Percentiles rank a stretch among this genome's conserved stretches.
These are phyloP conservation scores for Lycia hirtaria DNA, from an alignment of 2,888 invertebrate genomes.

Conservation along the genomic window DNA sequence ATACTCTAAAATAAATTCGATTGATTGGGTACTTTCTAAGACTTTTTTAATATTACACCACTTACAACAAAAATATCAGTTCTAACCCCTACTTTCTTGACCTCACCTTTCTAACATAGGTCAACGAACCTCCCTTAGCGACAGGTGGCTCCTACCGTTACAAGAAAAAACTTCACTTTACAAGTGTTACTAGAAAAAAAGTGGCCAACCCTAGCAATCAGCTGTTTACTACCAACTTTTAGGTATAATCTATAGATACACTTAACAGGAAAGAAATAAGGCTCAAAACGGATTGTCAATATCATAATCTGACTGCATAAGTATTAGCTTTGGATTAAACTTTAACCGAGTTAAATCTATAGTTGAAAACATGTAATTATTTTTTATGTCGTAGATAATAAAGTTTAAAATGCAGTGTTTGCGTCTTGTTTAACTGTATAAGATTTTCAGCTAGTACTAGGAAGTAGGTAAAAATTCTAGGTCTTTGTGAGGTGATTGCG, in stretches of 20 bases:
- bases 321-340: neutral
- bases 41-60: neutral
- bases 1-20: too few species aligned
- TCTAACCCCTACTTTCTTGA: slow-evolving; percentile 15
- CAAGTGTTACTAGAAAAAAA: slow-evolving; percentile 8
- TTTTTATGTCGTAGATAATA: neutral
- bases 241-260: too few species aligned
- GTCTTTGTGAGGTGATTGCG: slow-evolving; percentile 6
- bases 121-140: slow-evolving; percentile 4
- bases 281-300: neutral
- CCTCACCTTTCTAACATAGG: slow-evolving; percentile 10
- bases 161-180: slow-evolving; percentile 11
- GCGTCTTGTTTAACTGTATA: neutral
- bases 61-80: neutral
- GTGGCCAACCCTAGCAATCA: slow-evolving; percentile 9
- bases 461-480: slow-evolving; percentile 10
- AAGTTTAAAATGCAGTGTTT: neutral
- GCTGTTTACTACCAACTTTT: slow-evolving; percentile 9
- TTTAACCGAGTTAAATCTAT: neutral
- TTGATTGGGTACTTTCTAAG: too few species aligned
- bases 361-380: neutral
- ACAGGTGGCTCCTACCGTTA: slow-evolving; percentile 15
- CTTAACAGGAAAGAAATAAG: neutral
- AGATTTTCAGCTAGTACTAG: slow-evolving; percentile 8
- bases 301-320: neutral